Evolutionary conservation across 2,113 vertebrate genomes (phyloP), one percentile per base, ranked within the genome.

Genomic region (Leuciscus idus): DNA sequence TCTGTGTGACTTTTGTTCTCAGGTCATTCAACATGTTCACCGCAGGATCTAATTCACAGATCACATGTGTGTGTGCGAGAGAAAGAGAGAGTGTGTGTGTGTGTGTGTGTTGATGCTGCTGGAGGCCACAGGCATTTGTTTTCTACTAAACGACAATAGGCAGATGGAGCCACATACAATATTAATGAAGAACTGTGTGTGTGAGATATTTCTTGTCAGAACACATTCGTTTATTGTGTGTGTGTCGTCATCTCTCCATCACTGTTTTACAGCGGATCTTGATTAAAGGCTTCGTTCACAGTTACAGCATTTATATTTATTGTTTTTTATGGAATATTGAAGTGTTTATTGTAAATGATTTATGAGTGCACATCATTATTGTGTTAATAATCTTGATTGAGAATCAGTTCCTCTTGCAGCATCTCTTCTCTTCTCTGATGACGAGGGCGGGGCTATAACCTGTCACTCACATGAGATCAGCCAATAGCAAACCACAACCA

Each of bases 131-230:
- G 59, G 57, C 36, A 64, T 82, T 66, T 68, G 26, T 82, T 64
- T 72, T 83, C 66, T 57, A 26, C 50, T 26, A 52, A 26, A 36
- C 3, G 81, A 72, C 64, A 73, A 73, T 50, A 70, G 30, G 81
- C 81, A 83, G 81, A 83, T 83, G 81, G 66, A 83, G 66, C 66
- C 46, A 57, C 66, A 83, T 83, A 17, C 2, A 73, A 73, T 83
- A 83, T 83, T 83, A 73, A 83, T 83, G 81, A 70, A 55, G 64
- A 70, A 30, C 81, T 81, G 61, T 46, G 59, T 81, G 79, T 81
- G 70, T 48, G 43, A 28, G 74, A 21, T 79, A 72, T 72, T 72
- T 72, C 68, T 72, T 19, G 9, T 39, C 33, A 70, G 66, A 70
- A 10, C 19, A 33, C 33, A 72, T 39, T 39, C 11, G 68, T 72